Conservation (phyloP, 2,888 invertebrate species). For the Harmothoe impar region DNA sequence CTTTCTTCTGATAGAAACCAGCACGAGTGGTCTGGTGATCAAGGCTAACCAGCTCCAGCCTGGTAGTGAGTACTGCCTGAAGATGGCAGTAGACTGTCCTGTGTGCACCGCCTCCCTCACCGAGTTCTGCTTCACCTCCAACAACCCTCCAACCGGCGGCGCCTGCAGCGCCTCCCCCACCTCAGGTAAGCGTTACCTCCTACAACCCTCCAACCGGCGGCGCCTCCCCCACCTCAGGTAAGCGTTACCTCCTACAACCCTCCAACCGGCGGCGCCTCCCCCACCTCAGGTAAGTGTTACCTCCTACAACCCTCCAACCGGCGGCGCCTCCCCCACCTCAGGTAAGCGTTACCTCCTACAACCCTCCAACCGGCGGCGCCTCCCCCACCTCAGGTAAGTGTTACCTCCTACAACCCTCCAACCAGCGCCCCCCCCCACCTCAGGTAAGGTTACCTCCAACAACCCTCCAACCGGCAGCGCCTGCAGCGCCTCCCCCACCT, state of each 20-base stretch:
- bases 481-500: not conserved
- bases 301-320: slow-evolving; percentile 41
- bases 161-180: not conserved
- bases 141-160: slow-evolving; percentile 49
- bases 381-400: too few relatives aligned
- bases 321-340: slow-evolving; percentile 1
- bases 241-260: slow-evolving; percentile 18
- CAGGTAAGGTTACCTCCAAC: too few relatives aligned
- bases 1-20: too few relatives aligned
- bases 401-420: too few relatives aligned
- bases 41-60: not conserved
- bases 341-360: not conserved
- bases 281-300: slow-evolving; percentile 31
- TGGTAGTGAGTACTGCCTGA: slow-evolving; percentile 13
- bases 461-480: slow-evolving; percentile 37
- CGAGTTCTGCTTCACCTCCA: slow-evolving; percentile 45
- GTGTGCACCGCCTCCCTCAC: not conserved
- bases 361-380: not conserved
- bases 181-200: not conserved
- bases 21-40: slow-evolving; percentile 3
- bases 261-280: slow-evolving; percentile 33
- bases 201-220: slow-evolving; percentile 47
- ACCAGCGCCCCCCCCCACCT: too few relatives aligned
- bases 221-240: slow-evolving; percentile 11
- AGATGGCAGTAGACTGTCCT: slow-evolving; percentile 35